Evolutionary conservation across 2,797 vertebrate genomes (phyloP).

Genomic region (Chloroceryle inda): DNA sequence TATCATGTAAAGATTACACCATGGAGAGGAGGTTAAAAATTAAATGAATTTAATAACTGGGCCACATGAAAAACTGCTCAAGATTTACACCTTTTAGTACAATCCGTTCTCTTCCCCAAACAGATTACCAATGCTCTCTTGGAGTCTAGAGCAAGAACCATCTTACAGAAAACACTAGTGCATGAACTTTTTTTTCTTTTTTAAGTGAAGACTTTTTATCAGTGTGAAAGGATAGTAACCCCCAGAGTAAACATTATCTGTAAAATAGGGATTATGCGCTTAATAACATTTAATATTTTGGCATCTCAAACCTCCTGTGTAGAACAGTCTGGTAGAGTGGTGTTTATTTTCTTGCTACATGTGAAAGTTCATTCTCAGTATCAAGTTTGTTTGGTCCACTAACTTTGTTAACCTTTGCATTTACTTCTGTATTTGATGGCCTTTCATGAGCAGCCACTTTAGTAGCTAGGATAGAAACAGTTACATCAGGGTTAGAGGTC

Average conservation of each 20-base stretch:
- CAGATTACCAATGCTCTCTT: neutral
- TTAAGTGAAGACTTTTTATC: constrained; percentile 29
- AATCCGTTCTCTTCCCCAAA: neutral
- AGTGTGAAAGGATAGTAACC: constrained; percentile 73
- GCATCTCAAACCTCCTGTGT: constrained; percentile 81
- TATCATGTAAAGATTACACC: neutral
- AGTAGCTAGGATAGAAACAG: constrained; percentile 77
- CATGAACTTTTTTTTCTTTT: neutral
- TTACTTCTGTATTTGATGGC: constrained; percentile 81
- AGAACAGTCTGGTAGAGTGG: constrained; percentile 69
- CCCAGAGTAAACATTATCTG: constrained; percentile 75
- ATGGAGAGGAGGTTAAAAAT: neutral
- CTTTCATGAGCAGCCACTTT: constrained; percentile 78
- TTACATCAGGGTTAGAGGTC: constrained; percentile 83
- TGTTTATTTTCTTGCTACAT: constrained; percentile 85
- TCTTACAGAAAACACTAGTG: neutral
- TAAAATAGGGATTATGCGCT: constrained; percentile 74
- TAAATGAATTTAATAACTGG: neutral
- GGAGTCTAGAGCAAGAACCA: neutral
- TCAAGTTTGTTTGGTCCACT: constrained; percentile 87
- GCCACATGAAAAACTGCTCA: neutral
- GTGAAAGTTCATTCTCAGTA: constrained; percentile 87
- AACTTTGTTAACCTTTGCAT: constrained; percentile 86
- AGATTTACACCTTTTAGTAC: neutral
- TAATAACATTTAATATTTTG: constrained; percentile 81